These are phyloP conservation scores for Agrotis exclamationis DNA, from an alignment of 2,888 invertebrate genomes.

Conservation along the genomic window DNA sequence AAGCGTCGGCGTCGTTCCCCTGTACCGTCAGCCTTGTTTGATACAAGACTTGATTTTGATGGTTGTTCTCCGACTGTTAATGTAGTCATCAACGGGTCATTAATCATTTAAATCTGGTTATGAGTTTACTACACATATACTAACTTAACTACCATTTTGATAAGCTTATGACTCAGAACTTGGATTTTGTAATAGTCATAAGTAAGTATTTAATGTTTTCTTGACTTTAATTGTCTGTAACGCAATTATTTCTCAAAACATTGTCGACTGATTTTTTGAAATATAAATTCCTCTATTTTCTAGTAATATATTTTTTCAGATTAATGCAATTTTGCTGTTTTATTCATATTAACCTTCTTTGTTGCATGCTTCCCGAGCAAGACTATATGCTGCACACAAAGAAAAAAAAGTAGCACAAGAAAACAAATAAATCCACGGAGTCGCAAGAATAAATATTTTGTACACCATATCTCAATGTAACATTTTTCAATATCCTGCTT, in stretches of 20 bases:
- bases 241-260: not conserved
- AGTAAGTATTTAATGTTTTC: not conserved
- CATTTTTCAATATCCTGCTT: slow-evolving; percentile 46
- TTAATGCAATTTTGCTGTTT: slow-evolving; percentile 21
- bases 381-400: not conserved
- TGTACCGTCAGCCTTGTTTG: not conserved
- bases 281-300: too few species aligned
- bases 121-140: slow-evolving; percentile 8
- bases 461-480: slow-evolving; percentile 25
- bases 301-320: too few species aligned
- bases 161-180: not conserved
- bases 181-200: not conserved
- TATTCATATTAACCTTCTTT: slow-evolving; percentile 25
- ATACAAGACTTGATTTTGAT: slow-evolving; percentile 23
- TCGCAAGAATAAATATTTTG: slow-evolving; percentile 7
- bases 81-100: slow-evolving; percentile 36
- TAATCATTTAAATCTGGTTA: slow-evolving; percentile 41
- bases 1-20: too few species aligned
- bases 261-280: not conserved
- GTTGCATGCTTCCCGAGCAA: slow-evolving; percentile 21
- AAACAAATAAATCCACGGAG: slow-evolving; percentile 7
- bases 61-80: slow-evolving; percentile 8
- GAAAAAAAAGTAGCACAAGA: slow-evolving; percentile 7
- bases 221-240: too few species aligned
- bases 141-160: not conserved